phyloP scores from a whole-genome alignment of 2,888 invertebrate genomes.

The Caenorhabditis japonica region DNA sequence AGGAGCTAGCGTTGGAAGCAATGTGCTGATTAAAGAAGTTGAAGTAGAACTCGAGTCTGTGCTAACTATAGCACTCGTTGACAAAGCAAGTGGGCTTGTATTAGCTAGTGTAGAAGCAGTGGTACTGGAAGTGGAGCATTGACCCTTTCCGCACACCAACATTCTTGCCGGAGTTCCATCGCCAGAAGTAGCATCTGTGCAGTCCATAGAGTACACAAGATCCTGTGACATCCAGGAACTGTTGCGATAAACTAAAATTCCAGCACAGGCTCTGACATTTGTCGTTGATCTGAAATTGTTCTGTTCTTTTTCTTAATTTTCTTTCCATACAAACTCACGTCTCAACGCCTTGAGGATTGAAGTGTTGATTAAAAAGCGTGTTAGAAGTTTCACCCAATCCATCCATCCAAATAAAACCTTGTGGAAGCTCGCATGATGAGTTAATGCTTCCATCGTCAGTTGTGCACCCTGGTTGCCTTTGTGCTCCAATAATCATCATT shows the following conservation, averaged over 20 bases:
- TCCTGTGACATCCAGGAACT: conserved; percentile 1
- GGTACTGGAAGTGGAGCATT: not conserved
- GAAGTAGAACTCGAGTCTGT: not conserved
- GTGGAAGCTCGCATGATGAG: conserved; percentile 2
- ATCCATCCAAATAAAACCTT: conserved; percentile 9
- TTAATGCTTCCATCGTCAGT: not conserved
- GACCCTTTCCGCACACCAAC: conserved; percentile 14
- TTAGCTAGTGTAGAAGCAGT: not conserved
- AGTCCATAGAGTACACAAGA: conserved; percentile 11
- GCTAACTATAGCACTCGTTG: not conserved
- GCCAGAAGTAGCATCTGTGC: not conserved
- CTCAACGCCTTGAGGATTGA: conserved; percentile 5
- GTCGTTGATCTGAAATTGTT: not conserved
- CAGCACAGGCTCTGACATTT: conserved; percentile 4
- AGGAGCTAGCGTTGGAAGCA: not conserved
- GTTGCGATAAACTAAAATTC: conserved; percentile 5
- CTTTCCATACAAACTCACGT: not conserved
- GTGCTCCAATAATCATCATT: conserved; percentile 31
- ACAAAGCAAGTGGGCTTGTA: conserved; percentile 6
- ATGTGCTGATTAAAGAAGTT: not conserved
- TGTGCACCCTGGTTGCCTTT: conserved; percentile 3
- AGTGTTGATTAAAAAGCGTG: conserved; percentile 11
- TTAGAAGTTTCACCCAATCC: conserved; percentile 8
- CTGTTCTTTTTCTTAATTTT: not conserved
- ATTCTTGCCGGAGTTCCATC: conserved; percentile 10